phyloP scores from a whole-genome alignment of 2,888 invertebrate species.

The Hipparchia sbordonii region DNA sequence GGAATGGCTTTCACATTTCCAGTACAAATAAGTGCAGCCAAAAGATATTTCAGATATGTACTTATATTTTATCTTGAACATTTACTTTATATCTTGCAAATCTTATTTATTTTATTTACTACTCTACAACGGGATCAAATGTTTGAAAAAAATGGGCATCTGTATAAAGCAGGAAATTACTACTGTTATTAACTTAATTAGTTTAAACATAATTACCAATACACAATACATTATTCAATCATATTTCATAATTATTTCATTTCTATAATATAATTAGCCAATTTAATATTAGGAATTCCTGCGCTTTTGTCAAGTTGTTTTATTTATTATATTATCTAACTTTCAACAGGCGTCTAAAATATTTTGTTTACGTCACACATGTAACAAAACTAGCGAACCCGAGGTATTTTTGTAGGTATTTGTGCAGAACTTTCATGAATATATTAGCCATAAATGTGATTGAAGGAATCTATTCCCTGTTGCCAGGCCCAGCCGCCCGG shows the following conservation, averaged over 20 bases:
- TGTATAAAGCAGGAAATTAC: no score
- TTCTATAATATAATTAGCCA: no score
- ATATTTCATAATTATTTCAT: no score
- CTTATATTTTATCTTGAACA: neutral
- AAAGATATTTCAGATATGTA: constrained; percentile 19
- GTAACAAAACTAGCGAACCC: constrained; percentile 68
- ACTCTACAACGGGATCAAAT: no score
- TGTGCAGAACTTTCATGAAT: constrained; percentile 81
- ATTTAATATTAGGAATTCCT: neutral
- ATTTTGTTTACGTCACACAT: constrained; percentile 40
- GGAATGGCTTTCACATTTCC: constrained; percentile 22
- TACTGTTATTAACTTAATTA: no score
- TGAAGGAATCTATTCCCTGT: constrained; percentile 77
- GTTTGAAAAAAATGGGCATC: no score
- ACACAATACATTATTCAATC: no score
- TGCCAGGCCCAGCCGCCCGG: constrained; percentile 52
- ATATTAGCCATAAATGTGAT: constrained; percentile 83
- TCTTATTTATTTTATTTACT: no score
- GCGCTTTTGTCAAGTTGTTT: neutral
- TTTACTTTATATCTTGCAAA: neutral
- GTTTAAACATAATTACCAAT: no score
- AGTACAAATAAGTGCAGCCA: constrained; percentile 18
- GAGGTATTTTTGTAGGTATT: constrained; percentile 79
- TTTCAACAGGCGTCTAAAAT: constrained; percentile 8
- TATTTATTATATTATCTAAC: neutral